Evolutionary conservation across 2,113 vertebrate genomes (phyloP).

Genomic region (Nyctereutes procyonoides): DNA sequence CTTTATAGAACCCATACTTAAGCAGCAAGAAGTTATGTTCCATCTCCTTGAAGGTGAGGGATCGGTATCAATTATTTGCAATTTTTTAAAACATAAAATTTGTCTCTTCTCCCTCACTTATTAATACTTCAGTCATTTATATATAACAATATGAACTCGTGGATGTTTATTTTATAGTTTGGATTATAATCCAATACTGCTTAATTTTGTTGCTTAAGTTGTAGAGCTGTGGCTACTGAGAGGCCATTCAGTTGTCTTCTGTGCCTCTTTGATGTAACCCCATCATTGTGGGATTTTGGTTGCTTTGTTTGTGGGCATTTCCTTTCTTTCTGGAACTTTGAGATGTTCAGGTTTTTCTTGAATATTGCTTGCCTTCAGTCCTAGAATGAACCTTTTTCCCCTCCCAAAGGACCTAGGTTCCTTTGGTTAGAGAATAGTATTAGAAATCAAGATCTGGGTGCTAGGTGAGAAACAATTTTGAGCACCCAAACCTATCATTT

Average conservation of each 20-base stretch:
- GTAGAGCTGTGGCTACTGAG: not conserved
- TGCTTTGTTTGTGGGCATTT: not conserved
- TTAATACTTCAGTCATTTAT: not conserved
- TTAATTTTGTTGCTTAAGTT: conserved; percentile 24
- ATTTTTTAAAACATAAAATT: not conserved
- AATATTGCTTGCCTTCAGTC: not conserved
- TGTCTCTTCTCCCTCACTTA: not conserved
- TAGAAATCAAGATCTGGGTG: not conserved
- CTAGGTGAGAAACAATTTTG: not conserved
- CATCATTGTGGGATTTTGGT: not conserved
- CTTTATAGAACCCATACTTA: not conserved
- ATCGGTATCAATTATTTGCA: not conserved
- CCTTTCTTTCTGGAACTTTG: not conserved
- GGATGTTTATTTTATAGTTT: not conserved
- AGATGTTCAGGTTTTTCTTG: not conserved
- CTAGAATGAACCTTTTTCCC: not conserved
- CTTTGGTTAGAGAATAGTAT: not conserved
- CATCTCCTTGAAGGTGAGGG: not conserved
- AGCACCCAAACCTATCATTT: not conserved
- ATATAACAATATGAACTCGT: not conserved
- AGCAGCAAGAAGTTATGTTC: not conserved
- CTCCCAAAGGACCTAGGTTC: not conserved
- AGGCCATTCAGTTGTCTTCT: not conserved
- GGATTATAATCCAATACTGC: not conserved
- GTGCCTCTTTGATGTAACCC: not conserved